Evolutionary conservation across 2,113 vertebrate genomes (phyloP).

Genomic region (Ophthalmolycus amberensis): DNA sequence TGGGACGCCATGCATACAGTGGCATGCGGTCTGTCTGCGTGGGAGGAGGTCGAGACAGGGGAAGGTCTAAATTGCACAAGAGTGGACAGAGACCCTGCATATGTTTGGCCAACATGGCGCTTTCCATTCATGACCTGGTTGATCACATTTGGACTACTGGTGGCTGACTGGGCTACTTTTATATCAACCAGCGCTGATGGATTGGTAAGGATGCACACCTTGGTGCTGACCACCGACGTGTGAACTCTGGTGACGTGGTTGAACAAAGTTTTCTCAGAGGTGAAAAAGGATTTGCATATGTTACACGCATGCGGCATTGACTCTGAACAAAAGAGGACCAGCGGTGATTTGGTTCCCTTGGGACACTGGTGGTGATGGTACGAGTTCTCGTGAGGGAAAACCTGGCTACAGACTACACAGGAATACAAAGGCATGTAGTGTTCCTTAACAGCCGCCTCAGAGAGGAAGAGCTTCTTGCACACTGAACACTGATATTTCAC

Average conservation of each 20-base stretch:
- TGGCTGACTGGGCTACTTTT: slow-evolving; percentile 1
- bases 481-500: slow-evolving; percentile 51
- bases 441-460: slow-evolving; percentile 42
- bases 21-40: neutral
- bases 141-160: neutral
- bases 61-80: neutral
- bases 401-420: slow-evolving; percentile 72
- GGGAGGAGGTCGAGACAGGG: neutral
- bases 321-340: slow-evolving; percentile 61
- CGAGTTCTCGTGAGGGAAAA: slow-evolving; percentile 59
- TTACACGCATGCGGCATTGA: slow-evolving; percentile 59
- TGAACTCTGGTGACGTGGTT: slow-evolving; percentile 64
- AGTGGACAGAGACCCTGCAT: neutral
- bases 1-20: neutral
- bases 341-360: slow-evolving; percentile 18
- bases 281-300: slow-evolving; percentile 65
- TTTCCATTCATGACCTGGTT: slow-evolving; percentile 46
- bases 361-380: slow-evolving; percentile 70
- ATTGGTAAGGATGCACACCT: slow-evolving; percentile 52
- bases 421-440: slow-evolving; percentile 69
- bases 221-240: slow-evolving; percentile 63
- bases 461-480: slow-evolving; percentile 58
- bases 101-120: neutral
- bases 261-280: slow-evolving; percentile 43
- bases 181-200: neutral